Conservation (phyloP, 2,797 vertebrate genomes). For the Zalophus californianus region DNA sequence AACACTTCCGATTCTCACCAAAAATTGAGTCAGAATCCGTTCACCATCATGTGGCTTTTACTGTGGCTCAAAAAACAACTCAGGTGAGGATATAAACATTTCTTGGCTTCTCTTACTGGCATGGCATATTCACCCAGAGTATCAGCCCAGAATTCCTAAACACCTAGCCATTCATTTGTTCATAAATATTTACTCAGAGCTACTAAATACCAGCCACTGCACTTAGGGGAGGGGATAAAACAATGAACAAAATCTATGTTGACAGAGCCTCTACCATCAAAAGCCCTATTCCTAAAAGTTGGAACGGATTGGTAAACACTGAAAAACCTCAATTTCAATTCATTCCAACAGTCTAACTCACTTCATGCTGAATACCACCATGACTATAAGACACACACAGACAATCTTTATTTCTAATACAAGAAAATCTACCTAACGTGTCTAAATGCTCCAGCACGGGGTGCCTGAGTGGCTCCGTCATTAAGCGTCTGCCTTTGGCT, state of each 20-base stretch:
- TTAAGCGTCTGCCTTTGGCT: too few species aligned
- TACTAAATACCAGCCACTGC: not conserved
- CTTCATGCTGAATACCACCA: not conserved
- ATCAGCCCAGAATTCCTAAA: not conserved
- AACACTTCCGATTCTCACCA: not conserved
- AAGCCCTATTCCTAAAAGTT: not conserved
- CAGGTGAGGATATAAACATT: conserved; percentile 3
- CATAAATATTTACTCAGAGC: conserved; percentile 1
- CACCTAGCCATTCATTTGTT: not conserved
- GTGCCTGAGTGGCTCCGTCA: not conserved
- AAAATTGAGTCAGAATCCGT: not conserved
- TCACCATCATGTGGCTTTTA: not conserved
- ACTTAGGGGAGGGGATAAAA: not conserved
- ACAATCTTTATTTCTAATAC: conserved; percentile 27
- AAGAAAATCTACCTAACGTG: not conserved
- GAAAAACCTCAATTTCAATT: conserved; percentile 17
- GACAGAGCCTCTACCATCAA: not conserved
- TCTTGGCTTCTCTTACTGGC: not conserved
- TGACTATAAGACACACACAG: not conserved
- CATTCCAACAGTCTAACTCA: not conserved
- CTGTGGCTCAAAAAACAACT: not conserved
- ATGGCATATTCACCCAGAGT: not conserved
- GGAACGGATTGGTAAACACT: not conserved
- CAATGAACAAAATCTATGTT: not conserved
- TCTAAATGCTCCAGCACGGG: not conserved